Evolutionary conservation across 2,113 vertebrate genomes (phyloP).

Genomic region (Datnioides undecimradiatus): DNA sequence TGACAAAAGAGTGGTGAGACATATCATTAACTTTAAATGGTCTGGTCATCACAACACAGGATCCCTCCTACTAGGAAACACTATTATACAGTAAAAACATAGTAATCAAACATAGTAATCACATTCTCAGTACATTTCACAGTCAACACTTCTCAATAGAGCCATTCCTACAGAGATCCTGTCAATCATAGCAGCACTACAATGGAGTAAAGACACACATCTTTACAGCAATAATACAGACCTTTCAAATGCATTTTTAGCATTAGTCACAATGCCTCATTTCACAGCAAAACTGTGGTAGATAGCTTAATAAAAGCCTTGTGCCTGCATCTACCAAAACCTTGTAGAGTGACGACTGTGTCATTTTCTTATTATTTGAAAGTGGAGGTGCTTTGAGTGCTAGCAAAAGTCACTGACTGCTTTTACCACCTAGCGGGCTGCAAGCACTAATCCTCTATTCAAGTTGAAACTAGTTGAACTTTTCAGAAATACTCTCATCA

Average conservation of each 20-base stretch:
- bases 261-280: background rate
- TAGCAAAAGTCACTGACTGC: slow-evolving; percentile 18
- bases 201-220: background rate
- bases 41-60: slow-evolving; percentile 14
- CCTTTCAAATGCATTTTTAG: background rate
- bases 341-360: background rate
- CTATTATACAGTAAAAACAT: slow-evolving; percentile 1
- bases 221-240: background rate
- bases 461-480: slow-evolving; percentile 39
- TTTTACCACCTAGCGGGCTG: slow-evolving; percentile 17
- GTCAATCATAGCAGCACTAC: slow-evolving; percentile 12
- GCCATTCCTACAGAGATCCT: background rate
- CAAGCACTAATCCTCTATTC: slow-evolving; percentile 15
- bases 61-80: slow-evolving; percentile 17
- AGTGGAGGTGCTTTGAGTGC: slow-evolving; percentile 14
- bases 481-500: slow-evolving; percentile 26
- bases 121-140: background rate
- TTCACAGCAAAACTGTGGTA: background rate
- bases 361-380: background rate
- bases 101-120: slow-evolving; percentile 15
- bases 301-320: background rate
- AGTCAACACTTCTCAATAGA: background rate
- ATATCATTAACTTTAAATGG: slow-evolving; percentile 48
- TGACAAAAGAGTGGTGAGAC: slow-evolving; percentile 16
- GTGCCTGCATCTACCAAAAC: background rate